Evolutionary conservation across 2,113 vertebrate genomes (phyloP).

Genomic region (Coturnix japonica): DNA sequence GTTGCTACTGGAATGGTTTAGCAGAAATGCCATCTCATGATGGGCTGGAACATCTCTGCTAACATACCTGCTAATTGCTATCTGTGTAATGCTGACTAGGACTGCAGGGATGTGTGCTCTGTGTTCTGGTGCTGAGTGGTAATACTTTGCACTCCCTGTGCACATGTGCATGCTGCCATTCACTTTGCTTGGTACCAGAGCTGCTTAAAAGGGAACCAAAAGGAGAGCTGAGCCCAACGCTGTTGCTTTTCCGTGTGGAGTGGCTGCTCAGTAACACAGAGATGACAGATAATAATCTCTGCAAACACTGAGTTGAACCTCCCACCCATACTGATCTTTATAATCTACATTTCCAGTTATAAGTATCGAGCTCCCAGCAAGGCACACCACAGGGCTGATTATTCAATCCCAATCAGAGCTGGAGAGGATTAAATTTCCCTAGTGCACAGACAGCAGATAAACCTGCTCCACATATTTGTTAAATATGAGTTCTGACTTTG

Average conservation of each 20-base stretch:
- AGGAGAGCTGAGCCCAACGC: neutral
- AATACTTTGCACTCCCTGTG: neutral
- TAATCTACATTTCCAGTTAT: neutral
- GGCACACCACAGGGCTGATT: neutral
- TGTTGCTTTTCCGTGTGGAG: neutral
- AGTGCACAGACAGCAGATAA: neutral
- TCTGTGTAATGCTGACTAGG: neutral
- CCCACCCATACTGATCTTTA: neutral
- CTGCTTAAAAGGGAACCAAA: neutral
- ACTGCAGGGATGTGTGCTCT: accelerated
- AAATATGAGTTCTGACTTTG: neutral
- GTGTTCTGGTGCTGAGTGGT: neutral
- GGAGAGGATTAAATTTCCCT: neutral
- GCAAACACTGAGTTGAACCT: neutral
- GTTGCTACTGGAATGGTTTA: conserved; percentile 13
- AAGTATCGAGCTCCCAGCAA: neutral
- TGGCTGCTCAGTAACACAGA: neutral
- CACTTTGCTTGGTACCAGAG: neutral
- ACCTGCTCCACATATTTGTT: neutral
- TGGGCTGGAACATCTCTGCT: conserved; percentile 13
- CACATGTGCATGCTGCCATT: accelerated
- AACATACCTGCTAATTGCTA: neutral
- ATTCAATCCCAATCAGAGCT: neutral
- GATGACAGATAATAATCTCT: neutral
- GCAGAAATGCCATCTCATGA: neutral